Conservation (phyloP, 2,113 vertebrate species). For the Cyprinodon variegatus region DNA sequence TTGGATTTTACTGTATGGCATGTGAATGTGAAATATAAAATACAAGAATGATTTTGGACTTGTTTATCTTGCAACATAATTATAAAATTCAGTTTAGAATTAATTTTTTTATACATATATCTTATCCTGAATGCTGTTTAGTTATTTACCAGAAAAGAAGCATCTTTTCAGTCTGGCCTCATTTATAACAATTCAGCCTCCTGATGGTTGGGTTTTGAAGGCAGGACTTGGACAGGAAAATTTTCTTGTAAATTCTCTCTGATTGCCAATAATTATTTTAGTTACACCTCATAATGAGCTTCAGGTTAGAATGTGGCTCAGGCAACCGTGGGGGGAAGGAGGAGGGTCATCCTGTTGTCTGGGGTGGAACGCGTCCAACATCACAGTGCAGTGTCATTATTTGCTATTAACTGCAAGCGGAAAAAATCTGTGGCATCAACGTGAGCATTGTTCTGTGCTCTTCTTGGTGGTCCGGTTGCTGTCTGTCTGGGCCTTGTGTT, state of each 20-base stretch:
- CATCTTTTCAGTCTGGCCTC: background rate
- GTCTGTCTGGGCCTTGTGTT: constrained; percentile 11
- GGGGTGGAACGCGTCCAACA: constrained; percentile 47
- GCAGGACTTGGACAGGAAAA: constrained; percentile 37
- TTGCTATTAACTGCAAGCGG: constrained; percentile 38
- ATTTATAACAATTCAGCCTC: background rate
- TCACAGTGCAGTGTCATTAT: constrained; percentile 39
- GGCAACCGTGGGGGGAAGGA: constrained; percentile 17
- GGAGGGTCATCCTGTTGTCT: constrained; percentile 45
- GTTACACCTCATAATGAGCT: constrained; percentile 64
- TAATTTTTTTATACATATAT: background rate
- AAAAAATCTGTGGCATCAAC: constrained; percentile 54
- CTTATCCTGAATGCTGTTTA: background rate
- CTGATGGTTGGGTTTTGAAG: constrained; percentile 33
- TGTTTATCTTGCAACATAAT: background rate
- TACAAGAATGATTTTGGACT: background rate
- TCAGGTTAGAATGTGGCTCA: constrained; percentile 54
- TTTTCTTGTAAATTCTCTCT: constrained; percentile 57
- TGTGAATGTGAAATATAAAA: background rate
- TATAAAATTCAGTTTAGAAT: background rate
- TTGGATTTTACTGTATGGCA: background rate
- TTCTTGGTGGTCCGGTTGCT: constrained; percentile 18
- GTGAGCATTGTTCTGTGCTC: constrained; percentile 34
- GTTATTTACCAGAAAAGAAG: background rate
- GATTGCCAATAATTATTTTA: constrained; percentile 60